Conservation (phyloP, 2,888 invertebrate genomes). For the Zaprionus lineosus region DNA sequence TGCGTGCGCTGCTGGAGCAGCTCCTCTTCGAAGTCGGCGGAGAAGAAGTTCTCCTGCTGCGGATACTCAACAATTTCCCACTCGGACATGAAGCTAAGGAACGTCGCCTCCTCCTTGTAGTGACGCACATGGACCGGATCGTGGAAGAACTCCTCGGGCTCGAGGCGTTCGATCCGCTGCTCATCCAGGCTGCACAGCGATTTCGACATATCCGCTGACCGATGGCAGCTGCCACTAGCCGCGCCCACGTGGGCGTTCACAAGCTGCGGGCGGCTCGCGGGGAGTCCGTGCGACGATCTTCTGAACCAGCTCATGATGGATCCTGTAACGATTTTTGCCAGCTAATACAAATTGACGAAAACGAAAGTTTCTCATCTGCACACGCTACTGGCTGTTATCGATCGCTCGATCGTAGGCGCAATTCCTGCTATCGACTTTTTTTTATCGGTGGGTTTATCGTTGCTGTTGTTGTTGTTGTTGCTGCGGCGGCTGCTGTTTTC, state of each 20-base stretch:
- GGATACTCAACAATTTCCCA: slow-evolving; percentile 81
- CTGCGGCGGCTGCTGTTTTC: background rate
- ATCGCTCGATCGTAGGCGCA: slow-evolving; percentile 5
- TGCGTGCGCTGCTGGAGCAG: slow-evolving; percentile 66
- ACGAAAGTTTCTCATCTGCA: slow-evolving; percentile 85
- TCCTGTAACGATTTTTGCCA: slow-evolving; percentile 86
- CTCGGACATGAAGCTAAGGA: slow-evolving; percentile 80
- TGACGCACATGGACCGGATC: slow-evolving; percentile 82
- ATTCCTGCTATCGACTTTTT: slow-evolving; percentile 3
- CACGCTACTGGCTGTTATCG: slow-evolving; percentile 47
- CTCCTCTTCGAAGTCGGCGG: slow-evolving; percentile 81
- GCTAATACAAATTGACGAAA: slow-evolving; percentile 86
- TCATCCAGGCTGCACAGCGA: slow-evolving; percentile 62
- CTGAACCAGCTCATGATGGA: slow-evolving; percentile 87
- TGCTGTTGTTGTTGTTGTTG: background rate
- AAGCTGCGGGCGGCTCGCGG: slow-evolving; percentile 82
- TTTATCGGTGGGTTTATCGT: too few species aligned
- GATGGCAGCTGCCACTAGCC: background rate
- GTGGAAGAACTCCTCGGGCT: slow-evolving; percentile 82
- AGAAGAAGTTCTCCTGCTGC: slow-evolving; percentile 75
- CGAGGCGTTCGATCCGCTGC: slow-evolving; percentile 71
- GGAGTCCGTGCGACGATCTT: slow-evolving; percentile 86
- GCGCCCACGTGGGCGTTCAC: slow-evolving; percentile 8
- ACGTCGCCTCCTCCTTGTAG: slow-evolving; percentile 80
- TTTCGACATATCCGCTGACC: slow-evolving; percentile 44